Conservation (phyloP, 2,888 invertebrate genomes). For the Caenorhabditis angaria region DNA sequence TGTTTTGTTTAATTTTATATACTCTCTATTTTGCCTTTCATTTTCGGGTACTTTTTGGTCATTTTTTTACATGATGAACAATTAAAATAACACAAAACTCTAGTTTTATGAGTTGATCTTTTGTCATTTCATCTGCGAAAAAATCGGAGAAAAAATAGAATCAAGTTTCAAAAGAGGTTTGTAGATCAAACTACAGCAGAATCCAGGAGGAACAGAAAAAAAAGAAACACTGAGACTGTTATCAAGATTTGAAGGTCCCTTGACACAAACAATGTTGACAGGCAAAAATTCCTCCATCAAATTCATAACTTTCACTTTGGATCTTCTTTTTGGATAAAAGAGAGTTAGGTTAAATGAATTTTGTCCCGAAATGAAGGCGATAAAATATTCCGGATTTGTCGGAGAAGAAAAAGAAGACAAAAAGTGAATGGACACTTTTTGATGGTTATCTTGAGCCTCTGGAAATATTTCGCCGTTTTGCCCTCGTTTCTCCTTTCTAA, state of each 20-base stretch:
- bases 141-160: not conserved
- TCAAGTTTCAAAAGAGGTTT: not conserved
- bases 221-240: not conserved
- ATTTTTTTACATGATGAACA: not conserved
- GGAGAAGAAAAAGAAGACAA: not conserved
- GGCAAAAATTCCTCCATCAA: not conserved
- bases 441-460: constrained; percentile 2
- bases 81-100: not conserved
- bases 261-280: not conserved
- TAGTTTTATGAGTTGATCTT: not conserved
- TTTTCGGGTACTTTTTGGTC: not conserved
- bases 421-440: not conserved
- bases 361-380: not conserved
- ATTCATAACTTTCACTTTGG: constrained; percentile 5
- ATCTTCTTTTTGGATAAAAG: not conserved
- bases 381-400: constrained; percentile 2
- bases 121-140: no score
- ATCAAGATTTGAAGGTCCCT: not conserved
- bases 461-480: constrained; percentile 2
- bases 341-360: constrained; percentile 1
- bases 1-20: not conserved
- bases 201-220: not conserved
- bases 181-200: not conserved
- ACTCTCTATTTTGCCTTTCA: not conserved
- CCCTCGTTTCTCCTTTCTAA: not conserved